These are phyloP conservation scores for Macrotus californicus DNA, from an alignment of 2,113 vertebrate species.

Conservation along the genomic window DNA sequence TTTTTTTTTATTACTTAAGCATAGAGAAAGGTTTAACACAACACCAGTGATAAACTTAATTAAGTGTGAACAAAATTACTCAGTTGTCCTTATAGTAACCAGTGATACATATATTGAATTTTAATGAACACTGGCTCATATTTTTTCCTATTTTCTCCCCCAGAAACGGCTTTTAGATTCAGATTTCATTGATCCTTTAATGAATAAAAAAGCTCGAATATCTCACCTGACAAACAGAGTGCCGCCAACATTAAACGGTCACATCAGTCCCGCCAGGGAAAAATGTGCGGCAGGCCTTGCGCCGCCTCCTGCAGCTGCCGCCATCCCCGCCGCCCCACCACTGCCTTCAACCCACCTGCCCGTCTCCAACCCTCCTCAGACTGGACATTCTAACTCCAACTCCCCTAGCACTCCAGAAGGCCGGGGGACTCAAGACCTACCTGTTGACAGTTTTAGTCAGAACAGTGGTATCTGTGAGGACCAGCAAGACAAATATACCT, in stretches of 20 bases:
- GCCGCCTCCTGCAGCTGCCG: constrained; percentile 73
- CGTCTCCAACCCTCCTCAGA: constrained; percentile 78
- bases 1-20: not conserved
- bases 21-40: not conserved
- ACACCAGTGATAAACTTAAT: not conserved
- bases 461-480: constrained; percentile 80
- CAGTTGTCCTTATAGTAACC: not conserved
- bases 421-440: constrained; percentile 87
- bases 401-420: constrained; percentile 90
- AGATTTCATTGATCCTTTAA: constrained; percentile 84
- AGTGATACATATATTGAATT: not conserved
- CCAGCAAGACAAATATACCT: constrained; percentile 81
- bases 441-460: constrained; percentile 79
- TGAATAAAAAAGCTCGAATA: constrained; percentile 88
- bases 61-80: not conserved
- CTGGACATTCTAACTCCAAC: constrained; percentile 85
- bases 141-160: not conserved
- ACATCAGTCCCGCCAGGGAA: constrained; percentile 68
- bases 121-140: not conserved
- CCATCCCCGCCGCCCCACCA: constrained; percentile 54
- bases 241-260: constrained; percentile 73
- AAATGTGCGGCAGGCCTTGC: constrained; percentile 69
- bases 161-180: constrained; percentile 83
- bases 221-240: constrained; percentile 84
- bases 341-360: constrained; percentile 77